Evolutionary conservation across 2,888 invertebrate genomes (phyloP), one percentile per base, ranked within the genome.

Genomic region (Drosophila koepferae): DNA sequence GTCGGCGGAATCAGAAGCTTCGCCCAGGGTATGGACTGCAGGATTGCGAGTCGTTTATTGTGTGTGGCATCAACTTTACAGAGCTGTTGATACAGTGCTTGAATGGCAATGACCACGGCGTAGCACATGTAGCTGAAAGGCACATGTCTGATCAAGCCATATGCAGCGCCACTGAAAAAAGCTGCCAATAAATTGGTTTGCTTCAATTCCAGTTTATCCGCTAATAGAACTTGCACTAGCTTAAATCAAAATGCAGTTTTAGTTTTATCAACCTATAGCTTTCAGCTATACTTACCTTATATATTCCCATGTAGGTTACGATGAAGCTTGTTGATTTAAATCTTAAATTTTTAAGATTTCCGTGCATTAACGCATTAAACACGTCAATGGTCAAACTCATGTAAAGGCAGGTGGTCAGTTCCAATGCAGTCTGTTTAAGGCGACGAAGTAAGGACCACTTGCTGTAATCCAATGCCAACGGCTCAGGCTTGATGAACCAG

Each of bases 401-500:
- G 49, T 66, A 72, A 20, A 86, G 34, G 20, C 84, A 81, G 10
- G 62, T 69, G 7, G 68, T 54, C 7, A 89, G 9, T 10, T 89
- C 85, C 2, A 20, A 20, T 0, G 76, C 9, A 6, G 59, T 44
- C 20, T 70, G 64, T 10, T 49, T 71, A 0, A 68, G 0, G 2
- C 73, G 72, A 44, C 48, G 16, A 8, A 4, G 18, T 12, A 72
- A 9, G 1, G 66, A 31, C 72, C 63, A 61, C n/a, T 79, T 55
- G 0, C 23, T 7, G 20, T 67, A 72, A 23, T 85, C 70, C 40
- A 34, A 1, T 0, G 77, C 62, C 59, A 85, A 23, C 8, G 14
- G 16, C 0, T 40, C 9, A 3, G 86, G 82, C 18, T 53, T 70
- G 4, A 89, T 89, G 40, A 86, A 86, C 86, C 86, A 86, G 60